Base-by-base conservation (phyloP, 2,888 invertebrate species). In the Ormyrus labotus region DNA sequence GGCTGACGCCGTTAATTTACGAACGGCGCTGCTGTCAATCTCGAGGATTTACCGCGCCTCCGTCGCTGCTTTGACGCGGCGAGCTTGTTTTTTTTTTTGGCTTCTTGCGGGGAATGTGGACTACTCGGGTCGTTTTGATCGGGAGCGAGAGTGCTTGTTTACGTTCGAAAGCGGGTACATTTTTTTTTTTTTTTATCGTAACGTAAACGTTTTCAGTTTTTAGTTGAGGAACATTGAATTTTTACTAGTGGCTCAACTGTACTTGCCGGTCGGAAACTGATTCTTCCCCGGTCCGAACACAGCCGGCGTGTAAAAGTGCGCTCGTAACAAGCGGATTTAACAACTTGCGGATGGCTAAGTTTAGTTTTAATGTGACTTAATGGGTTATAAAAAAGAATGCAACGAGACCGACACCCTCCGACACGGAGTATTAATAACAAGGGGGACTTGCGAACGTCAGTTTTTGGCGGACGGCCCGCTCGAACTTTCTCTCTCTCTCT, bases 381-480 rank as follows among this genome's bases (percentile, higher is more conserved):
- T 50, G 58, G 19, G 48, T 11, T 11, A 34, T 60, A 61, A 69
- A 76, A 69, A 61, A 53, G 19, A 13, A 4, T 1, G 1, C 2
- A 4, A 48, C 48, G 11, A 19, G 11, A 34, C 47, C 13, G 51
- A 50, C 11, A 10, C n/a, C 45, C 48, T 19, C 48, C 64, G 48
- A 57, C 65, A 4, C 51, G 11, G 63, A 64, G 34, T 64, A 77
- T 70, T 75, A 68, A 60, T 68, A 70, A 77, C 48, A 5, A 53
- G 50, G 1, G 67, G 11, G 45, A 57, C 6, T 65, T 63, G 48
- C 8, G n/a, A 10, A 50, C 7, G n/a, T 53, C 45, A 19, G 57
- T 53, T 78, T 78, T 78, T 78, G 78, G 78, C 78, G 78, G 65
- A 64, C 53, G 53, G 50, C 71, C 77, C 71, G 65, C 10, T 51